Conservation (phyloP, 2,797 vertebrate species). For the Eidolon dupreanum region DNA sequence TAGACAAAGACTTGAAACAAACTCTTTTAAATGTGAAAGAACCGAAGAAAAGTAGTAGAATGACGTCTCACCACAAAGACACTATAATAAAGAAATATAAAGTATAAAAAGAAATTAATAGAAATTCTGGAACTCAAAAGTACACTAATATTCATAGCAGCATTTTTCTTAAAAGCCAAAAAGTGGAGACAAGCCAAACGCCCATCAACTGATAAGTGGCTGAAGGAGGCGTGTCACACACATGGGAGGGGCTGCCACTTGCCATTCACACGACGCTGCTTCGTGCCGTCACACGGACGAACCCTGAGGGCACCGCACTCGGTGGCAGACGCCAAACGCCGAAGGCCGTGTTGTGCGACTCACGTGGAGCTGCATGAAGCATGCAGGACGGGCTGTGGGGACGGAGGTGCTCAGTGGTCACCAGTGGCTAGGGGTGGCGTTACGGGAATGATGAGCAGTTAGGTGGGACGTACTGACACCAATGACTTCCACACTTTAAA, state of each 20-base stretch:
- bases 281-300: background rate
- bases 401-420: too few relatives aligned
- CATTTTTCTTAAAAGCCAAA: background rate
- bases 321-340: background rate
- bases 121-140: background rate
- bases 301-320: background rate
- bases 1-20: background rate
- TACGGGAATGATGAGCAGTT: background rate
- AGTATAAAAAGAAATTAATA: background rate
- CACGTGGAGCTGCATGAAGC: too few relatives aligned
- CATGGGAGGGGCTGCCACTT: background rate
- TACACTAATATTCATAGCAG: background rate
- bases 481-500: background rate
- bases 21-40: background rate
- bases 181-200: background rate
- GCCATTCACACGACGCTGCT: background rate
- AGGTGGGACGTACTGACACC: too few relatives aligned
- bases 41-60: background rate
- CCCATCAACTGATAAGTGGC: background rate
- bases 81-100: background rate
- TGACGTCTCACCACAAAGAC: too few relatives aligned
- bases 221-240: too few relatives aligned
- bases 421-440: fast-evolving
- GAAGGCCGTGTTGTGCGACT: background rate
- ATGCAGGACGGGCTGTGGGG: too few relatives aligned